phyloP scores from a whole-genome alignment of 1,140 invertebrate genomes.

The Hypsibius dujardini region DNA sequence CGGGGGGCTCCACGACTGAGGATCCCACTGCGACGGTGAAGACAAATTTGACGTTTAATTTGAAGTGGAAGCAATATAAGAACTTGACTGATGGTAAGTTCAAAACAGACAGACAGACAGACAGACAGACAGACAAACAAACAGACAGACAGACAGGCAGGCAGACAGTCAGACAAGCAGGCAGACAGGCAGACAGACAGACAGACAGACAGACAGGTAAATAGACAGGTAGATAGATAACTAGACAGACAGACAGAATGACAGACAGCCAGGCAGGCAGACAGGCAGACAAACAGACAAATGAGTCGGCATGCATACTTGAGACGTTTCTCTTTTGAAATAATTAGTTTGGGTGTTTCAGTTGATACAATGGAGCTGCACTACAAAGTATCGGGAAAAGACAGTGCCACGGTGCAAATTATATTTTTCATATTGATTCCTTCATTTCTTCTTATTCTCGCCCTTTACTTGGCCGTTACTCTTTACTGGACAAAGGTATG shows the following conservation, averaged over 20 bases:
- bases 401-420: not conserved
- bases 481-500: not conserved
- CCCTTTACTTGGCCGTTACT: conserved; percentile 4
- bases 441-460: not conserved
- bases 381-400: not conserved
- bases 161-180: no score
- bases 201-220: no score
- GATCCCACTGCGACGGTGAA: not conserved
- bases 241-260: no score
- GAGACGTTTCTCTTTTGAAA: not conserved
- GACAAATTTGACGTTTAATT: not conserved
- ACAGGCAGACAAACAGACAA: no score
- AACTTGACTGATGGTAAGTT: conserved; percentile 1
- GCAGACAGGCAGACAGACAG: no score
- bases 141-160: no score
- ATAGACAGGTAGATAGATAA: no score
- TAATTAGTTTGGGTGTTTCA: not conserved
- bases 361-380: not conserved
- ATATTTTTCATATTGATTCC: not conserved
- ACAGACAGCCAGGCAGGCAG: no score
- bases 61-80: conserved; percentile 10
- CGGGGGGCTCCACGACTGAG: not conserved
- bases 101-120: not conserved
- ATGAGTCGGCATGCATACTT: no score
- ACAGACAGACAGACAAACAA: no score